These are phyloP conservation scores for Helicoverpa armigera DNA, from an alignment of 1,140 invertebrate species.

Conservation along the genomic window DNA sequence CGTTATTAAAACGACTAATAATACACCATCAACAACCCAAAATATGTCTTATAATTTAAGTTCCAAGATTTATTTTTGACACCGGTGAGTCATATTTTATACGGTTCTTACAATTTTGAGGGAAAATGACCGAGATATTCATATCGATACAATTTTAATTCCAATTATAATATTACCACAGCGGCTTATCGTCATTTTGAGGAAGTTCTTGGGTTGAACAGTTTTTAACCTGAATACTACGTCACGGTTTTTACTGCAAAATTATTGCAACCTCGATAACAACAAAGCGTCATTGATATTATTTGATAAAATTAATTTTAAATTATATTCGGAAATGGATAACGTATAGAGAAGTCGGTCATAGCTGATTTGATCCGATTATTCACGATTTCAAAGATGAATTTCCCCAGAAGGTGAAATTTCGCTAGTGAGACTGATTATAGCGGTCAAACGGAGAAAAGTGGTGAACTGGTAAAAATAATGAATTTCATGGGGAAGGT, in stretches of 20 bases:
- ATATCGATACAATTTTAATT: conserved; percentile 83
- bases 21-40: conserved; percentile 38
- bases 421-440: background rate
- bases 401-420: background rate
- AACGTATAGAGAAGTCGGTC: background rate
- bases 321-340: background rate
- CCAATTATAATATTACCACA: conserved; percentile 75
- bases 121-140: conserved; percentile 76
- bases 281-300: background rate
- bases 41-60: conserved; percentile 44
- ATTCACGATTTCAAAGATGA: background rate
- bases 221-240: background rate
- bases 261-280: conserved; percentile 3
- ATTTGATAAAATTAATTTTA: background rate
- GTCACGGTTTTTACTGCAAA: background rate
- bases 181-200: conserved; percentile 61
- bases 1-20: conserved; percentile 48
- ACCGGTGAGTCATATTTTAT: conserved; percentile 18
- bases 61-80: background rate
- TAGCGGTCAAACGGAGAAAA: too few species aligned
- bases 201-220: background rate
- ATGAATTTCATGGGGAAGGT: too few species aligned
- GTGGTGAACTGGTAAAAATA: too few species aligned
- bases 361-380: background rate
- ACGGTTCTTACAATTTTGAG: conserved; percentile 46